Evolutionary conservation across 2,888 invertebrate genomes (phyloP).

Genomic region (Ophioninae sp.): DNA sequence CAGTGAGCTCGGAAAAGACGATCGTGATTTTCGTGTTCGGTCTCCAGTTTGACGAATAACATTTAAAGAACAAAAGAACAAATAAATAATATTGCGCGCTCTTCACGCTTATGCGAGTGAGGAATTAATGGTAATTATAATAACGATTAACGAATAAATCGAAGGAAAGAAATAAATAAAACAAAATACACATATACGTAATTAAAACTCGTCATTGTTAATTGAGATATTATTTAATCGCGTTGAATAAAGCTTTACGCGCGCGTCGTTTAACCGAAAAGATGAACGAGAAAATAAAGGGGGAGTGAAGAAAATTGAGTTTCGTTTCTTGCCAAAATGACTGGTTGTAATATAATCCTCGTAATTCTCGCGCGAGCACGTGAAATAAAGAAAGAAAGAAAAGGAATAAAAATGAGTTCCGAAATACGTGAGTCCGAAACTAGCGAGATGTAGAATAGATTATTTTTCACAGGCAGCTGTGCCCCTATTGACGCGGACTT

Average conservation of each 20-base stretch:
- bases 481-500: constrained; percentile 57
- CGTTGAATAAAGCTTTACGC: constrained; percentile 54
- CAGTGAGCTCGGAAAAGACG: constrained; percentile 56
- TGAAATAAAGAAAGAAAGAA: constrained; percentile 25
- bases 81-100: constrained; percentile 49
- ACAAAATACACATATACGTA: constrained; percentile 66
- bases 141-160: constrained; percentile 48
- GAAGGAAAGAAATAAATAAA: constrained; percentile 27
- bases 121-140: constrained; percentile 57
- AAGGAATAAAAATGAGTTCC: background rate
- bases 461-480: constrained; percentile 63
- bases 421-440: constrained; percentile 35
- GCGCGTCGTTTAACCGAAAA: constrained; percentile 56
- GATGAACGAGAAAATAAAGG: constrained; percentile 51
- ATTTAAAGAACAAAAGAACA: constrained; percentile 35
- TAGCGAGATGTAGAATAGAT: constrained; percentile 51
- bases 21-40: constrained; percentile 61
- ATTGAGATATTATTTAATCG: constrained; percentile 66
- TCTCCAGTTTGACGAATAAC: constrained; percentile 53
- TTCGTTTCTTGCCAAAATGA: constrained; percentile 66
- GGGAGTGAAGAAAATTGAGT: constrained; percentile 56
- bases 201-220: constrained; percentile 66
- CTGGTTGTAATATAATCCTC: constrained; percentile 73
- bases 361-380: constrained; percentile 47
- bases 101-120: constrained; percentile 41